These are phyloP conservation scores for Sturnira hondurensis DNA, from an alignment of 2,113 vertebrate genomes.

Conservation along the genomic window DNA sequence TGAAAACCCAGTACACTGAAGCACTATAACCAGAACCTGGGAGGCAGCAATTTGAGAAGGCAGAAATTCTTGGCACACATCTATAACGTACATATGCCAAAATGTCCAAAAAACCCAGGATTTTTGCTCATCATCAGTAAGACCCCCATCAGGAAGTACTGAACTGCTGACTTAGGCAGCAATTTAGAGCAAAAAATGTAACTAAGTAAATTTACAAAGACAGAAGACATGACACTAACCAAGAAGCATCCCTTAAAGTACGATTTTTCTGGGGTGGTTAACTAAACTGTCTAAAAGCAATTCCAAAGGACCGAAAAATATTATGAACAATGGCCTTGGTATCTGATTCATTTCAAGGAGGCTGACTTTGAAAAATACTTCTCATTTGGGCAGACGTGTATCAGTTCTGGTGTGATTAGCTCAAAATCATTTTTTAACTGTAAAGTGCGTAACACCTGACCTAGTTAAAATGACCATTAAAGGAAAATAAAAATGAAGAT, in stretches of 20 bases:
- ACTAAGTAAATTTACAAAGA: neutral
- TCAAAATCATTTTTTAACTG: slow-evolving; percentile 14
- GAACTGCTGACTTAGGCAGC: neutral
- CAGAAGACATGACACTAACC: neutral
- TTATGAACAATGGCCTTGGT: neutral
- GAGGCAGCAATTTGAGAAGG: neutral
- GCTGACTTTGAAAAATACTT: neutral
- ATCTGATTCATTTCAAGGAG: neutral
- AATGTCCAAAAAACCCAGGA: neutral
- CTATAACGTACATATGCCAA: neutral
- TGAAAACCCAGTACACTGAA: neutral
- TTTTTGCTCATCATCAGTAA: neutral
- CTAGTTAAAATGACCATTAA: neutral
- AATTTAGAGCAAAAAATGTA: neutral
- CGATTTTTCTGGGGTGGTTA: neutral
- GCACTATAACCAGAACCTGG: neutral
- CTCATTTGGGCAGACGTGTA: neutral
- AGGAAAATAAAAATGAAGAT: neutral
- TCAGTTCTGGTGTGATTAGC: neutral
- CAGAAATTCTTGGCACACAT: neutral
- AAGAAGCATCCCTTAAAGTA: neutral
- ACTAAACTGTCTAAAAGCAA: slow-evolving; percentile 31
- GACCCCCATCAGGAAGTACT: neutral
- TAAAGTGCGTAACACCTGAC: neutral
- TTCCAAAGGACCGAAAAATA: neutral